Evolutionary conservation across 2,888 invertebrate genomes (phyloP), one percentile per base, ranked within the genome.

Genomic region (Mactromeris polynyma): DNA sequence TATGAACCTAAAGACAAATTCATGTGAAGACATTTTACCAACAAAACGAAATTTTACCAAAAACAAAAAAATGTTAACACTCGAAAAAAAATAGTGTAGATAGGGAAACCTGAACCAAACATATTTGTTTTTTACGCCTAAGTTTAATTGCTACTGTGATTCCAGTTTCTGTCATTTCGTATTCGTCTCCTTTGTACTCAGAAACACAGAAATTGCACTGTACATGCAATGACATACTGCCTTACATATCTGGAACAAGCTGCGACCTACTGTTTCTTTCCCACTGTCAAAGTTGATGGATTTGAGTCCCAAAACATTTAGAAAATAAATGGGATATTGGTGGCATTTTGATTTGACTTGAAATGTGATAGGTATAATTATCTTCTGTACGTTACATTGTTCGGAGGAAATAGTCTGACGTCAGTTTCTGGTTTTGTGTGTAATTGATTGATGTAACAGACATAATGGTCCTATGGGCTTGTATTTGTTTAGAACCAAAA

Each of bases 281-380:
- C 19, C 9, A 1, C 33, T 19, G 73, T 73, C 73, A 73, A 73
- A 73, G 33, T 73, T 73, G 73, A 73, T 33, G 33, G 73, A 73
- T 73, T 73, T 33, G 26, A 33, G 31, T 33, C 73, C 73, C 4
- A 73, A 33, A 73, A 58, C 36, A 11, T 73, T 36, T 36, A 36
- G 73, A 73, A 73, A 73, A 73, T 14, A 73, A 73, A 73, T 73
- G 36, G 36, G 73, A 73, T 73, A 58, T 58, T 26, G 14, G 21
- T 36, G 36, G 31, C 73, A 33, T 73, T 33, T 33, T 73, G 11
- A 33, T 73, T 36, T 73, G 33, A 73, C 36, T 73, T 31, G 73
- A 73, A 73, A 73, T 36, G 36, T 73, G 31, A 73, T 73, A 73
- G 11, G 73, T 73, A 11, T 73, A 7, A 58, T 73, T 73, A 36